phyloP scores from a whole-genome alignment of 2,888 invertebrate species.

The Reticulitermes lucifugus region DNA sequence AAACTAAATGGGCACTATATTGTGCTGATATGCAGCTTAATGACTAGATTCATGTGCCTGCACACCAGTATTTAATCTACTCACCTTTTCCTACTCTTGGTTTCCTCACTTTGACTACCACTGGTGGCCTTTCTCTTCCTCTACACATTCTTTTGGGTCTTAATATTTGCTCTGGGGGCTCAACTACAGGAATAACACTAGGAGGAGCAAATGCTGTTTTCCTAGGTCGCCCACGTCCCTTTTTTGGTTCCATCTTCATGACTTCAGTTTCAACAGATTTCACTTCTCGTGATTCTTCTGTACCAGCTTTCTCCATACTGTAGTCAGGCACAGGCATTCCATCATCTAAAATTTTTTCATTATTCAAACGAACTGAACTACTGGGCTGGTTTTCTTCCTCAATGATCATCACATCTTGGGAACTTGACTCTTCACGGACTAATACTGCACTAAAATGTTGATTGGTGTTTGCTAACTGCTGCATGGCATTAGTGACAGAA shows the following conservation, averaged over 20 bases:
- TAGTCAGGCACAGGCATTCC: constrained; percentile 58
- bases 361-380: background rate
- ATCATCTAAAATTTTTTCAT: background rate
- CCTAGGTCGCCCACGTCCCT: constrained; percentile 66
- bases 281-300: constrained; percentile 55
- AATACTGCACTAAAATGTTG: background rate
- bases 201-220: constrained; percentile 62
- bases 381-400: constrained; percentile 55
- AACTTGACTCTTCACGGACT: constrained; percentile 49
- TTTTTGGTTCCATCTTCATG: constrained; percentile 56
- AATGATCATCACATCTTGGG: constrained; percentile 63
- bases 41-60: too few species aligned
- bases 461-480: background rate
- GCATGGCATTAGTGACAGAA: background rate
- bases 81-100: constrained; percentile 42
- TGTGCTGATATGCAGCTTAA: too few species aligned
- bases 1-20: too few species aligned
- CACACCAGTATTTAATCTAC: background rate
- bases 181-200: constrained; percentile 34
- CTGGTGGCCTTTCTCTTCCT: constrained; percentile 53
- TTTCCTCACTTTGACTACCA: constrained; percentile 44
- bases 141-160: constrained; percentile 64
- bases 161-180: constrained; percentile 9
- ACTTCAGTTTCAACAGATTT: background rate
- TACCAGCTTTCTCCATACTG: constrained; percentile 58